Evolutionary conservation across 2,113 vertebrate species (phyloP).

Genomic region (Burhinus bistriatus): DNA sequence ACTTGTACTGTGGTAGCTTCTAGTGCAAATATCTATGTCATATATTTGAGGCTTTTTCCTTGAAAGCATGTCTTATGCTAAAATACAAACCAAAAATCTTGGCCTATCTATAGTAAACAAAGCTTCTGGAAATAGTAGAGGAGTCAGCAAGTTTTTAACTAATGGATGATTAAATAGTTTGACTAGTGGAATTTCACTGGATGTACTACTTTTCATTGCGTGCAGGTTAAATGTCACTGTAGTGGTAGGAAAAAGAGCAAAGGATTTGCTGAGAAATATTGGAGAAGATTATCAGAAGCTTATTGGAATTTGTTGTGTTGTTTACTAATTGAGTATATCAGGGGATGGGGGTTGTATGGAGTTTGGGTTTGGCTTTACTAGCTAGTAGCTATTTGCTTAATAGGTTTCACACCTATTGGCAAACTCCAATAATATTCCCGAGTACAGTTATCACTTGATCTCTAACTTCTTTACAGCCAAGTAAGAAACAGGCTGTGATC

Average conservation of each 20-base stretch:
- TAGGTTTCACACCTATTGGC: neutral
- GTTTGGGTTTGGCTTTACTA: neutral
- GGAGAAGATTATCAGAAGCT: neutral
- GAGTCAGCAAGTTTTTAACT: neutral
- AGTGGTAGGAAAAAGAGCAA: neutral
- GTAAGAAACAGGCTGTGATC: neutral
- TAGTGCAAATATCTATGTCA: neutral
- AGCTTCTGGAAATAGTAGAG: neutral
- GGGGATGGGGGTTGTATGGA: accelerated
- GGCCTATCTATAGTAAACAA: neutral
- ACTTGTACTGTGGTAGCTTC: neutral
- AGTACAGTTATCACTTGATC: neutral
- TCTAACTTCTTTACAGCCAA: neutral
- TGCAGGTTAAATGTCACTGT: neutral
- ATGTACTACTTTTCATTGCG: neutral
- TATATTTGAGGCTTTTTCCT: neutral
- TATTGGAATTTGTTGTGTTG: neutral
- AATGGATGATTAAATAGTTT: neutral
- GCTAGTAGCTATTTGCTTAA: neutral
- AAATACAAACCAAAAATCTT: neutral
- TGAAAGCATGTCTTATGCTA: neutral
- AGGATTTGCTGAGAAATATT: neutral
- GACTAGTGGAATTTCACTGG: neutral
- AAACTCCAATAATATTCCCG: neutral
- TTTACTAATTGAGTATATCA: neutral